A percentile compares a stretch with the other conserved stretches of the same genome.
Conservation (phyloP, 2,113 vertebrate species). For the Elanoides forficatus region DNA sequence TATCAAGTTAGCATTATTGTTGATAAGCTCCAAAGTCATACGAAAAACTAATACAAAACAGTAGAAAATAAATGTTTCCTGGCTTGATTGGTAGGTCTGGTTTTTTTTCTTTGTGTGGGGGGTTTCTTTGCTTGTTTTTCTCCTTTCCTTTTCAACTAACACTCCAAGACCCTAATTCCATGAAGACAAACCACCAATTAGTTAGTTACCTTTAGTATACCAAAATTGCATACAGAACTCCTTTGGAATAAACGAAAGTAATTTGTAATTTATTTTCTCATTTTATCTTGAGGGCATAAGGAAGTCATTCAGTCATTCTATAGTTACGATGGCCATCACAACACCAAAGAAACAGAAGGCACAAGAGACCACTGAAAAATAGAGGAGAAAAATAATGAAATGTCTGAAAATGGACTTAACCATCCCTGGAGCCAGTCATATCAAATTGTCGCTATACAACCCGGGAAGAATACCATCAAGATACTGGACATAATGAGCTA, state of each 20-base stretch:
- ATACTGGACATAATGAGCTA: background rate
- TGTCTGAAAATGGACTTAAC: background rate
- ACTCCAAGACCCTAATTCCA: background rate
- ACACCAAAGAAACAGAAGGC: background rate
- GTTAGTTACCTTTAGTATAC: background rate
- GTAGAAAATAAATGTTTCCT: background rate
- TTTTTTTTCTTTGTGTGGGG: rapidly evolving
- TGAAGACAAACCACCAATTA: background rate
- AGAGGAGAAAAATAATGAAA: background rate
- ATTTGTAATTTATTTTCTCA: background rate
- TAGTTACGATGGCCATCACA: background rate
- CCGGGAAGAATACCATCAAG: background rate
- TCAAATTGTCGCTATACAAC: rapidly evolving
- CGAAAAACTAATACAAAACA: background rate
- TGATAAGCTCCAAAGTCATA: background rate
- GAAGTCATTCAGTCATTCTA: background rate
- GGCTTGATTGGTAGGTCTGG: background rate
- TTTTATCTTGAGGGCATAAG: background rate
- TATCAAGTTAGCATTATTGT: background rate
- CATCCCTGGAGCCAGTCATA: background rate
- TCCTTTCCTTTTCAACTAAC: background rate
- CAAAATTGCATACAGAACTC: background rate
- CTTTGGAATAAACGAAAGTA: background rate
- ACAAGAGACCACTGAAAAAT: background rate
- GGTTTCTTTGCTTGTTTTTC: background rate